These are phyloP conservation scores for Falcaria lacertinaria DNA, from an alignment of 2,888 invertebrate species.

Conservation along the genomic window DNA sequence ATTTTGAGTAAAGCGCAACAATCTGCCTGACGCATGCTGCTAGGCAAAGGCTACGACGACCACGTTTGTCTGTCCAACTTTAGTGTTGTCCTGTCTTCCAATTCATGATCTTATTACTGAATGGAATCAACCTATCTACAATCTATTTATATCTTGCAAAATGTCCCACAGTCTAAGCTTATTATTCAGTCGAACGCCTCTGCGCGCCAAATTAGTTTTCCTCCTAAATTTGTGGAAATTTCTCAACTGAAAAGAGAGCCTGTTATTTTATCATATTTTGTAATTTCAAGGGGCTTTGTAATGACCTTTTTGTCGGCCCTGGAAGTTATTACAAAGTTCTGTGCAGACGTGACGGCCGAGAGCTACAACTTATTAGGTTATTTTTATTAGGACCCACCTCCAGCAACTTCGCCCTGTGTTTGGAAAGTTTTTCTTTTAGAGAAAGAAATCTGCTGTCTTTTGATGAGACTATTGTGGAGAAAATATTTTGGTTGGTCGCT, in stretches of 20 bases:
- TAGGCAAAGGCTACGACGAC: too few species aligned
- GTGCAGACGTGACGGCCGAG: conserved; percentile 7
- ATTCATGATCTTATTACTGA: too few species aligned
- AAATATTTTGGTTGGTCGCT: too few species aligned
- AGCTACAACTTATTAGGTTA: conserved; percentile 7
- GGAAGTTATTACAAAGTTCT: conserved; percentile 11
- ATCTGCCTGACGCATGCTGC: too few species aligned
- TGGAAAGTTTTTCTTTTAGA: conserved; percentile 13
- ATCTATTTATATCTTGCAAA: too few species aligned
- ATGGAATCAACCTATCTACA: too few species aligned
- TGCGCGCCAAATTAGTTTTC: neutral
- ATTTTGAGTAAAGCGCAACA: too few species aligned
- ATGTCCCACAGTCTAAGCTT: too few species aligned
- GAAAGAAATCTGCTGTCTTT: too few species aligned
- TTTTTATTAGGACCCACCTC: conserved; percentile 1
- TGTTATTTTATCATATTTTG: conserved; percentile 8
- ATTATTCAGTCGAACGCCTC: neutral
- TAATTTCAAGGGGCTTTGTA: conserved; percentile 11
- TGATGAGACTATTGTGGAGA: too few species aligned
- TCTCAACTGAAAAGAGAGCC: conserved; percentile 5
- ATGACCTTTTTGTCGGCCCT: conserved; percentile 11
- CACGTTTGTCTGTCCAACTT: too few species aligned
- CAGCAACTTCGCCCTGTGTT: neutral
- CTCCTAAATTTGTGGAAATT: conserved; percentile 6
- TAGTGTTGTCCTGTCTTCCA: too few species aligned